phyloP scores from a whole-genome alignment of 2,888 invertebrate species.

The Aromia moschata region DNA sequence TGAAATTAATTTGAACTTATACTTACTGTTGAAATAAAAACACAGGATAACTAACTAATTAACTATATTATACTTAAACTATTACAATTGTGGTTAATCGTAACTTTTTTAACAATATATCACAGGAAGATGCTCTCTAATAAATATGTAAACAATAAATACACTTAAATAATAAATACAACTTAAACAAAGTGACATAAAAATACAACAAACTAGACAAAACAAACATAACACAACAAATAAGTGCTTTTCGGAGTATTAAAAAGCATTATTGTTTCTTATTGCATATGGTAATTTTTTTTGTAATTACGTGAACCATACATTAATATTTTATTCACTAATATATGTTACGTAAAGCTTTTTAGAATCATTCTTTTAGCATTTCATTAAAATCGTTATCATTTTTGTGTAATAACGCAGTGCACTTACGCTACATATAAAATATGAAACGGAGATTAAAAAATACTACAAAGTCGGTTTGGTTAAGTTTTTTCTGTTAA shows the following conservation, averaged over 20 bases:
- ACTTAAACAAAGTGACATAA: slow-evolving; percentile 6
- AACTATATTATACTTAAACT: not conserved
- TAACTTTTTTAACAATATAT: slow-evolving; percentile 23
- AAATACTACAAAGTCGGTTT: slow-evolving; percentile 11
- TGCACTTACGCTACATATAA: slow-evolving; percentile 26
- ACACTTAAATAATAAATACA: slow-evolving; percentile 7
- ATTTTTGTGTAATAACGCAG: slow-evolving; percentile 26
- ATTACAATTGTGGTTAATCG: slow-evolving; percentile 25
- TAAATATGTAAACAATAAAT: slow-evolving; percentile 13
- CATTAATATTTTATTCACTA: not conserved
- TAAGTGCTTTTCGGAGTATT: slow-evolving; percentile 16
- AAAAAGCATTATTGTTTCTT: slow-evolving; percentile 28
- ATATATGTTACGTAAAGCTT: slow-evolving; percentile 18
- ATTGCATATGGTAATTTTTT: slow-evolving; percentile 4
- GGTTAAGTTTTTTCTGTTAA: slow-evolving; percentile 30
- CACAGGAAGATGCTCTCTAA: slow-evolving; percentile 25
- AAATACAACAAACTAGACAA: slow-evolving; percentile 18
- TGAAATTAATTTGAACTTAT: no score
- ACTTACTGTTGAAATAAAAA: no score
- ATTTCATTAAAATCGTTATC: slow-evolving; percentile 8
- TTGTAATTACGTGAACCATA: slow-evolving; percentile 11
- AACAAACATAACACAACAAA: slow-evolving; percentile 27
- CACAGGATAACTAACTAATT: slow-evolving; percentile 1
- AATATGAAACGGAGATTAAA: slow-evolving; percentile 15
- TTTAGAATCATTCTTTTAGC: slow-evolving; percentile 12